Percentiles rank a stretch among this genome's conserved stretches.
Evolutionary conservation across 2,888 invertebrate species (phyloP).

Genomic region (Sphecodes monilicornis): DNA sequence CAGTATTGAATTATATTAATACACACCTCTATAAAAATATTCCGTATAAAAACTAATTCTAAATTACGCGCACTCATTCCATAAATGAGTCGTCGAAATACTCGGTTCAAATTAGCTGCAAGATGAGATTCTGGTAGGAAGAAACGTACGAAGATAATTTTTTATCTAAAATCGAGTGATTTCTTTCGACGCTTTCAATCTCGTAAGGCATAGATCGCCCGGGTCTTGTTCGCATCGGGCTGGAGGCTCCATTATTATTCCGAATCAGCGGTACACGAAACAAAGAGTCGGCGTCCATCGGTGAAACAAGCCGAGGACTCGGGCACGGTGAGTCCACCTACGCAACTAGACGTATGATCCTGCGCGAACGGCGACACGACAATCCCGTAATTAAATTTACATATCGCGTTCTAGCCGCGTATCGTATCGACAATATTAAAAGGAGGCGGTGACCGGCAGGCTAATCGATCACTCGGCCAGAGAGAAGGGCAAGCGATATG

Average conservation of each 20-base stretch:
- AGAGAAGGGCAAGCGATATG: background rate
- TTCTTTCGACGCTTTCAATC: background rate
- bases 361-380: constrained; percentile 17
- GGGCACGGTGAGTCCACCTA: background rate
- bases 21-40: too few species aligned
- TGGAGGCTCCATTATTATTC: background rate
- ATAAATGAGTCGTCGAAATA: too few species aligned
- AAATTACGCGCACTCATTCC: too few species aligned
- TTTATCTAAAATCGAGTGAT: background rate
- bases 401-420: constrained; percentile 22
- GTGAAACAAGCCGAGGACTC: background rate
- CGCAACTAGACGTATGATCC: constrained; percentile 23
- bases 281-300: background rate
- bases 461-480: constrained; percentile 32
- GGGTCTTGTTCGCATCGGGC: background rate
- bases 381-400: constrained; percentile 34
- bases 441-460: constrained; percentile 19
- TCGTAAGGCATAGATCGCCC: background rate
- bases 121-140: too few species aligned
- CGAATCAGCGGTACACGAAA: constrained; percentile 7
- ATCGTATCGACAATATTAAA: constrained; percentile 28
- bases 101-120: too few species aligned
- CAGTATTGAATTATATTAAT: too few species aligned
- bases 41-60: too few species aligned
- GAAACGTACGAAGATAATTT: too few species aligned